Evolutionary conservation across 2,888 invertebrate species (phyloP), one percentile per base, ranked within the genome.

Genomic region (Lathronympha strigana): DNA sequence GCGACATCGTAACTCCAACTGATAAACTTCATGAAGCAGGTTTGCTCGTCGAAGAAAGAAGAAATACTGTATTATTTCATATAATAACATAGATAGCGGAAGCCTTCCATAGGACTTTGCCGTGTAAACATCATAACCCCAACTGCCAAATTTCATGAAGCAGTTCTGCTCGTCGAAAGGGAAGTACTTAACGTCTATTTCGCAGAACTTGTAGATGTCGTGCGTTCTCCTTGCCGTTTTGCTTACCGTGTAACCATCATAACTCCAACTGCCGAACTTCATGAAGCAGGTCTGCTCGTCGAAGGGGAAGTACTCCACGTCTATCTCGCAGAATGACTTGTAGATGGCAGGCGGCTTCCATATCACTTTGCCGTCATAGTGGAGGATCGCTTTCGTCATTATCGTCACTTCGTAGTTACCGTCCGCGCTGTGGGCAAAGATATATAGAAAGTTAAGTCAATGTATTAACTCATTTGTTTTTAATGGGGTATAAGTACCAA

Each of bases 311-410:
- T 97, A 98, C 88, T 97, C 97, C 78, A 98, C 98, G 89, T 98
- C 97, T 78, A 98, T 98, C 92, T 98, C 97, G 83, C 98, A 98
- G 89, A 97, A 98, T 76, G 98, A 98, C 93, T 99, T 99, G 94
- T 98, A 99, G 90, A 99, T 98, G 82, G 98, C 99, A 17, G 99
- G 99, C 40, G 99, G 99, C 86, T 98, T 98, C 98, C 98, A 98
- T 55, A 96, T 95, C 71, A 99, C 98, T 87, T 96, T 97, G 23
- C 98, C 98, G 73, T 97, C 96, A 87, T 97, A 96, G 84, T 98
- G 96, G 63, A 98, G 94, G 77, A 98, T 97, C 72, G 98, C 98
- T 92, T 98, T 99, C 73, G 98, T 99, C 97, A 98, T 97, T 87
- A 98, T 97, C 77, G 98, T 98, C 84, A 98, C 98, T 92, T 98